A percentile compares a stretch with the other conserved stretches of the same genome.
These are phyloP conservation scores for Vicugna pacos DNA, from an alignment of 2,113 vertebrate genomes.

Conservation along the genomic window DNA sequence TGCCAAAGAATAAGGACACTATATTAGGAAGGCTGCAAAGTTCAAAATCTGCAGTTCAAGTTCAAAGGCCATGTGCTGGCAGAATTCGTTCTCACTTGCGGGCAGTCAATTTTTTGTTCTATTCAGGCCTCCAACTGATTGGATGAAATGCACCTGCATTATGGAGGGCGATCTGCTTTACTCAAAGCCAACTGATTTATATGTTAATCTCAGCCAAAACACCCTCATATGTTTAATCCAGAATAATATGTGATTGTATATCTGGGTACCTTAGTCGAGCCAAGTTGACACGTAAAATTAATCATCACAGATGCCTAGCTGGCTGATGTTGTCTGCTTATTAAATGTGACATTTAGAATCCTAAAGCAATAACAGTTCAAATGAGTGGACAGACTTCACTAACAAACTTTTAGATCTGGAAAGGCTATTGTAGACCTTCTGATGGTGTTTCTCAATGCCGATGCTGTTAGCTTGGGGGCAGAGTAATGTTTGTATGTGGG, in stretches of 20 bases:
- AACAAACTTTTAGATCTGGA: slow-evolving; percentile 9
- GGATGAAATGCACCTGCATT: neutral
- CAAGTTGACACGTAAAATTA: neutral
- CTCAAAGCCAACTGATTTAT: neutral
- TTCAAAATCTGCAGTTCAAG: neutral
- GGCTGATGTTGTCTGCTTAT: neutral
- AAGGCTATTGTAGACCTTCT: neutral
- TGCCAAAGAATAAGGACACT: neutral
- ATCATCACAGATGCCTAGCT: neutral
- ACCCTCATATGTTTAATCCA: neutral
- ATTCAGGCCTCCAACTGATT: neutral
- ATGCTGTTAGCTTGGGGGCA: neutral
- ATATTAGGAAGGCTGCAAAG: neutral
- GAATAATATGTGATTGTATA: neutral
- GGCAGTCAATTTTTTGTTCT: neutral
- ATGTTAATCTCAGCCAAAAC: neutral
- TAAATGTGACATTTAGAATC: slow-evolving; percentile 11
- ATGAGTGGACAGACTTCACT: neutral
- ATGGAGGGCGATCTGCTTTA: neutral
- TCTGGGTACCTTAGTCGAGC: neutral
- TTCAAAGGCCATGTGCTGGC: neutral
- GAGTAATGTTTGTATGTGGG: neutral
- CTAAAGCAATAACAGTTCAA: neutral
- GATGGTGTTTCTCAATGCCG: neutral
- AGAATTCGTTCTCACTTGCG: neutral